Base-by-base conservation (phyloP, 2,113 vertebrate species). In the Cavia porcellus region DNA sequence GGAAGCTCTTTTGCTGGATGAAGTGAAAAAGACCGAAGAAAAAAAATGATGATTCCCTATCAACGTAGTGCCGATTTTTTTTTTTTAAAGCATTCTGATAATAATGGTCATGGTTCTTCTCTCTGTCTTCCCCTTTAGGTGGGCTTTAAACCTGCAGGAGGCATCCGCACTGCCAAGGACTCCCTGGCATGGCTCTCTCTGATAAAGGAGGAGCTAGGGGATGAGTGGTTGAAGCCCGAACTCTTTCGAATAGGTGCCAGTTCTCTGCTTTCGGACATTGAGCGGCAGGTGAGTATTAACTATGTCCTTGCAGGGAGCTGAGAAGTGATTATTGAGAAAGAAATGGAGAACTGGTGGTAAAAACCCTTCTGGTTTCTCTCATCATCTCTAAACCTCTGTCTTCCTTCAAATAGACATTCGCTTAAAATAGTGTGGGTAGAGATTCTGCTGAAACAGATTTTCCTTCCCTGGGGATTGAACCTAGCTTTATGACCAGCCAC, bases 221-320 rank as follows among this genome's bases (percentile, higher is more conserved):
- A 98, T 1, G 99, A 99, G 42, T 99, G 99, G 99, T 98, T 99
- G 66, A 98, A 94, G 7, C 99, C 99, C 4, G 96, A 98, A 45
- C 99, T 99, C 77, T 99, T 99, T 90, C 99, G 99, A 38, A 98
- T 99, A 72, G 99, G 99, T 50, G 99, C 99, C 95, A 99, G 99
- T n/a, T 99, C 99, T 88, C 98, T 99, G 57, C 98, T 99, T 89
- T 98, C 98, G 0, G 99, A 99, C 98, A 99, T 99, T 0, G 99
- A 99, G 98, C 99, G 99, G 86, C 99, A 99, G 99, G 99, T 99
- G 90, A 97, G 98, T 96, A 24, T 35, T 20, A 11, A 72, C 11
- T 47, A 8, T 82, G 75, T 59, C 90, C 82, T 90, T 59, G 32
- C 42, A 17, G 50, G 74, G 74, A 59, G 45, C 2, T 45, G n/a